Conservation (phyloP, 2,113 vertebrate species). For the Coreoperca whiteheadi region DNA sequence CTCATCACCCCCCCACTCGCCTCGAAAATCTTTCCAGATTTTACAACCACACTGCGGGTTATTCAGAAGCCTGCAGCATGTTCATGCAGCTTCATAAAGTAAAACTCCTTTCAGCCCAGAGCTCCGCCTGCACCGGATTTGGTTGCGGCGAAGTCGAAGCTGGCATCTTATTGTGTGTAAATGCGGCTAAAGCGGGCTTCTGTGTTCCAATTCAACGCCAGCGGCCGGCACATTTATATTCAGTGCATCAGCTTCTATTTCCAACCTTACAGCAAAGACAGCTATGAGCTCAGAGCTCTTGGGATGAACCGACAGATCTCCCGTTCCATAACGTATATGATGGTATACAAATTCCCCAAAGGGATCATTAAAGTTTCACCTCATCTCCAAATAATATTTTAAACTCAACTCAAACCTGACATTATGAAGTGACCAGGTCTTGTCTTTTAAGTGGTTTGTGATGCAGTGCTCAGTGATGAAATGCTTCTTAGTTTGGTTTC, state of each 20-base stretch:
- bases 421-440: background rate
- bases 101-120: background rate
- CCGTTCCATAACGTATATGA: conserved; percentile 10
- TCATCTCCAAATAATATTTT: background rate
- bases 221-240: background rate
- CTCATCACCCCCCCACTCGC: conserved; percentile 17
- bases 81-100: background rate
- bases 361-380: conserved; percentile 13
- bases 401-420: background rate
- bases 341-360: background rate
- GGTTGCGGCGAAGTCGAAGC: background rate
- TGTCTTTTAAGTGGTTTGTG: background rate
- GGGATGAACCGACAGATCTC: background rate
- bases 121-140: background rate
- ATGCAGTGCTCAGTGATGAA: background rate
- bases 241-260: background rate
- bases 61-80: background rate
- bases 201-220: background rate
- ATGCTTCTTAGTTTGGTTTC: background rate
- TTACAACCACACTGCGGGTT: conserved; percentile 3
- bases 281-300: background rate
- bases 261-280: background rate
- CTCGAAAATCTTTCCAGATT: background rate
- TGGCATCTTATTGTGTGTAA: background rate
- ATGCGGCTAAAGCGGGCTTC: background rate